These are phyloP conservation scores for Salpingus planirostris DNA, from an alignment of 2,888 invertebrate genomes.

Conservation along the genomic window DNA sequence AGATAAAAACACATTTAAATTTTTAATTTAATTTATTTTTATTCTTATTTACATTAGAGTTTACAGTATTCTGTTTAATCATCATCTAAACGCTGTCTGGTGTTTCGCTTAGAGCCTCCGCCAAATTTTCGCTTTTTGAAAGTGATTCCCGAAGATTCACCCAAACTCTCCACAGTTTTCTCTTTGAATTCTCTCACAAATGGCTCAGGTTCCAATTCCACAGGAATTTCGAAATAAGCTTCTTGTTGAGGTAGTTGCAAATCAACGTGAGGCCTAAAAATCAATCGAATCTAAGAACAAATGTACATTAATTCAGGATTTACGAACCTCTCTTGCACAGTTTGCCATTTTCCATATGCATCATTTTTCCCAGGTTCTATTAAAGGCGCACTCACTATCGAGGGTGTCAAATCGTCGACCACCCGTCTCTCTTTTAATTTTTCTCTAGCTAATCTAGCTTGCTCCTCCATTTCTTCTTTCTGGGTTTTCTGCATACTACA, in stretches of 20 bases:
- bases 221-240: slow-evolving; percentile 20
- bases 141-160: slow-evolving; percentile 33
- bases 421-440: slow-evolving; percentile 38
- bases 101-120: slow-evolving; percentile 49
- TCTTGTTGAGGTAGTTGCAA: slow-evolving; percentile 58
- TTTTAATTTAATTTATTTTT: slow-evolving; percentile 4
- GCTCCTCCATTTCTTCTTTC: slow-evolving; percentile 45
- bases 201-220: slow-evolving; percentile 45
- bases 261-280: slow-evolving; percentile 47
- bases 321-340: slow-evolving; percentile 46
- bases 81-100: slow-evolving; percentile 55
- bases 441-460: slow-evolving; percentile 43
- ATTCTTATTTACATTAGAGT: no score
- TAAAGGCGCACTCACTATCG: slow-evolving; percentile 42
- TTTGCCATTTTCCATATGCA: slow-evolving; percentile 71
- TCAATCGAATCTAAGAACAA: slow-evolving; percentile 1
- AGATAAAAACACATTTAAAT: no score
- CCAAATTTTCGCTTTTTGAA: slow-evolving; percentile 67
- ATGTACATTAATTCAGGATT: slow-evolving; percentile 2
- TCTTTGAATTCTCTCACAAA: slow-evolving; percentile 51
- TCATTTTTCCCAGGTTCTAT: slow-evolving; percentile 54
- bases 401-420: slow-evolving; percentile 31
- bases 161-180: slow-evolving; percentile 49
- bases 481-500: slow-evolving; percentile 29
- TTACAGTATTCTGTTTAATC: slow-evolving; percentile 37